Conservation (phyloP, 2,888 invertebrate species). For the Drosophila mercatorum region DNA sequence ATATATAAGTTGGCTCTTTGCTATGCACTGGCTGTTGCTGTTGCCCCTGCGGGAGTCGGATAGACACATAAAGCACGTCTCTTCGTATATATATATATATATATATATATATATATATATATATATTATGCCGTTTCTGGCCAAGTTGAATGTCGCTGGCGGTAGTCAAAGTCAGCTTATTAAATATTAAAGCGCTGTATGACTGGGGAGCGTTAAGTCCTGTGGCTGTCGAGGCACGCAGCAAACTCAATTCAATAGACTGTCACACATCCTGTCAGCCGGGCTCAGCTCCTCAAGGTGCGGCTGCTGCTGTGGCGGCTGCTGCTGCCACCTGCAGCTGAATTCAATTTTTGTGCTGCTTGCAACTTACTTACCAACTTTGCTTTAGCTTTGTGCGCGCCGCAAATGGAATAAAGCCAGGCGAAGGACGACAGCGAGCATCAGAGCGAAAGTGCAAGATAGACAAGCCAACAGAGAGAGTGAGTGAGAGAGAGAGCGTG, state of each 20-base stretch:
- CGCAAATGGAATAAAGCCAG: constrained; percentile 16
- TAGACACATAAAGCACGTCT: background rate
- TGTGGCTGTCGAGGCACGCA: constrained; percentile 66
- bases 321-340: constrained; percentile 62
- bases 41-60: background rate
- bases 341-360: constrained; percentile 65
- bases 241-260: constrained; percentile 56
- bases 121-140: constrained; percentile 15
- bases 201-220: constrained; percentile 63
- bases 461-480: background rate
- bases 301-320: constrained; percentile 28
- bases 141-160: constrained; percentile 36
- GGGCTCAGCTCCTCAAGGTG: constrained; percentile 14
- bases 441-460: constrained; percentile 8
- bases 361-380: constrained; percentile 21
- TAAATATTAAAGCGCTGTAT: constrained; percentile 64
- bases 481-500: background rate
- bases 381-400: constrained; percentile 14
- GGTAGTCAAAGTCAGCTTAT: constrained; percentile 59
- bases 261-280: constrained; percentile 67
- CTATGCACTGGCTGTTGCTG: background rate
- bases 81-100: background rate
- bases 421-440: constrained; percentile 25
- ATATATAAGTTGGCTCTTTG: background rate
- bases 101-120: constrained; percentile 7